Conservation (phyloP, 2,797 vertebrate species). For the Dermochelys coriacea region DNA sequence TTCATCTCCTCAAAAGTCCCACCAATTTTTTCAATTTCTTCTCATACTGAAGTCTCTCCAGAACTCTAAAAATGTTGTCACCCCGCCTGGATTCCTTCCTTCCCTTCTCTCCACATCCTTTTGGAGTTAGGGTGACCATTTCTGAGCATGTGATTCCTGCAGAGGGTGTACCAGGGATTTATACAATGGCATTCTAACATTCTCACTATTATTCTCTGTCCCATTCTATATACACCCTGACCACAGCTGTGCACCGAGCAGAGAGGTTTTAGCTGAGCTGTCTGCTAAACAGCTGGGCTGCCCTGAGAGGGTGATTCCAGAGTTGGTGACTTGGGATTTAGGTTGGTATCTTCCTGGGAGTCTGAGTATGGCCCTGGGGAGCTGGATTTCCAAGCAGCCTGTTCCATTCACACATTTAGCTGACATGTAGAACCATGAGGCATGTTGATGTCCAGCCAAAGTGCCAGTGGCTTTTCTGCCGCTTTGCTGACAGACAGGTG, state of each 20-base stretch:
- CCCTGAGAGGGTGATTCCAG: neutral
- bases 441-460: accelerated
- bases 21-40: neutral
- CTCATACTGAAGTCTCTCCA: neutral
- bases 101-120: neutral
- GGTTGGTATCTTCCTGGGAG: neutral
- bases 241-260: accelerated
- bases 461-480: neutral
- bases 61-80: accelerated
- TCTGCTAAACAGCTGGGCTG: neutral
- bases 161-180: neutral
- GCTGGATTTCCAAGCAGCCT: neutral
- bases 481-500: neutral
- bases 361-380: neutral
- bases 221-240: neutral
- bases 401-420: accelerated
- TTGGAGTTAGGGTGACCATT: neutral
- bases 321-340: neutral
- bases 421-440: neutral
- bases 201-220: neutral
- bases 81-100: neutral
- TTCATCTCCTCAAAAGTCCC: neutral
- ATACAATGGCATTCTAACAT: accelerated
- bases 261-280: neutral
- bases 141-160: neutral